Evolutionary conservation across 2,888 invertebrate species (phyloP).

Genomic region (Tricholauxania praeusta): DNA sequence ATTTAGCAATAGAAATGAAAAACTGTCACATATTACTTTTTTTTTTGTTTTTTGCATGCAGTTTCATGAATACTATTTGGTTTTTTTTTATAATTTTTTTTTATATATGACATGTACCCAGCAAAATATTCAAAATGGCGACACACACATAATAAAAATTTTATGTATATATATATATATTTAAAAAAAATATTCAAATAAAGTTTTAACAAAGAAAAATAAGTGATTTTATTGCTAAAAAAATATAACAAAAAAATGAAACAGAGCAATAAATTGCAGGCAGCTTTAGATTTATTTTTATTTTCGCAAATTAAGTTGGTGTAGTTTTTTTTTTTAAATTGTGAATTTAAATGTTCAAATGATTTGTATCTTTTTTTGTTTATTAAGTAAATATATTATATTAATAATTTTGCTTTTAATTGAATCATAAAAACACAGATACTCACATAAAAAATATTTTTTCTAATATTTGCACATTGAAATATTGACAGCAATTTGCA

Average conservation of each 20-base stretch:
- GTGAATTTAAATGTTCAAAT: too few relatives aligned
- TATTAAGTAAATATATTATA: too few relatives aligned
- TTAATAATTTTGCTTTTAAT: slow-evolving; percentile 6
- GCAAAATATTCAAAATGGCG: slow-evolving; percentile 48
- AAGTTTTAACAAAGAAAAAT: slow-evolving; percentile 4
- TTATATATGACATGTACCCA: slow-evolving; percentile 59
- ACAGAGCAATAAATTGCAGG: slow-evolving; percentile 21
- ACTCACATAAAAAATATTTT: slow-evolving; percentile 14
- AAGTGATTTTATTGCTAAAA: slow-evolving; percentile 15
- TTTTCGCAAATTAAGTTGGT: not conserved
- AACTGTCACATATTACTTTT: slow-evolving; percentile 14
- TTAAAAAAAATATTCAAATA: slow-evolving; percentile 37
- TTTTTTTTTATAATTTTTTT: slow-evolving; percentile 35
- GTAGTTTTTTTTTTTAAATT: too few relatives aligned
- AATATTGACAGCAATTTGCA: slow-evolving; percentile 30
- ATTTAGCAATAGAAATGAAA: slow-evolving; percentile 11
- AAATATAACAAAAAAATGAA: slow-evolving; percentile 28
- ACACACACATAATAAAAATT: slow-evolving; percentile 46
- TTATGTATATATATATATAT: slow-evolving; percentile 27
- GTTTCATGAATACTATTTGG: too few relatives aligned
- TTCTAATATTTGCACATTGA: slow-evolving; percentile 10
- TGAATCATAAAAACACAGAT: slow-evolving; percentile 5
- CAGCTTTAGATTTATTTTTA: slow-evolving; percentile 14
- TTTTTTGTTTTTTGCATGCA: slow-evolving; percentile 20
- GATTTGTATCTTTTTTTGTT: too few relatives aligned